Conservation (phyloP, 2,797 vertebrate genomes). For the Melanogrammus aeglefinus region DNA sequence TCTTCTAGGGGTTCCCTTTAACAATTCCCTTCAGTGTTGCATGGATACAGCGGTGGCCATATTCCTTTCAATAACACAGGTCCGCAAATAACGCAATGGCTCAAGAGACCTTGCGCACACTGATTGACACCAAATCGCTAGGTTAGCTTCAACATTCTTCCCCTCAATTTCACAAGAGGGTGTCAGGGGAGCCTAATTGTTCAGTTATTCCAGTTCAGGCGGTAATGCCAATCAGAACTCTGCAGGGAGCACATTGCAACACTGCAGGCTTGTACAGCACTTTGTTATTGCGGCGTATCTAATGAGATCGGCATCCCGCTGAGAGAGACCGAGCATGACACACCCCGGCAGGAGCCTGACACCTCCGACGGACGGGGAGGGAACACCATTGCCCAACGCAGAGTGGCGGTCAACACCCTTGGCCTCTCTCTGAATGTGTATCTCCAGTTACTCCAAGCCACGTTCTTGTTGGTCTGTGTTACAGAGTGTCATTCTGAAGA, state of each 20-base stretch:
- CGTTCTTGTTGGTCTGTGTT: neutral
- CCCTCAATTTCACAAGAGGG: conserved; percentile 49
- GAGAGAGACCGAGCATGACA: conserved; percentile 25
- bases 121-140: conserved; percentile 22
- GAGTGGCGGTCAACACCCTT: neutral
- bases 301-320: conserved; percentile 37
- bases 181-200: conserved; percentile 48
- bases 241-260: conserved; percentile 41
- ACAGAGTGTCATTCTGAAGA: neutral
- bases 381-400: neutral
- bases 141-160: conserved; percentile 45
- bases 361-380: neutral
- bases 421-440: neutral
- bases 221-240: conserved; percentile 33
- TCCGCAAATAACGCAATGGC: conserved; percentile 4
- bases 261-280: conserved; percentile 33
- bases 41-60: neutral
- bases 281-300: conserved; percentile 16
- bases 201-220: conserved; percentile 60
- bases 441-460: neutral
- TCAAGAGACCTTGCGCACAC: neutral
- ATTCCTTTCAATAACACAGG: conserved; percentile 1
- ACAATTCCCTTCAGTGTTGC: neutral
- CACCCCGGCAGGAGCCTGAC: conserved; percentile 38
- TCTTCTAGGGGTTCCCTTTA: neutral